Percentiles rank a stretch among this genome's conserved stretches.
phyloP scores from a whole-genome alignment of 2,113 vertebrate species.

The Lontra canadensis region DNA sequence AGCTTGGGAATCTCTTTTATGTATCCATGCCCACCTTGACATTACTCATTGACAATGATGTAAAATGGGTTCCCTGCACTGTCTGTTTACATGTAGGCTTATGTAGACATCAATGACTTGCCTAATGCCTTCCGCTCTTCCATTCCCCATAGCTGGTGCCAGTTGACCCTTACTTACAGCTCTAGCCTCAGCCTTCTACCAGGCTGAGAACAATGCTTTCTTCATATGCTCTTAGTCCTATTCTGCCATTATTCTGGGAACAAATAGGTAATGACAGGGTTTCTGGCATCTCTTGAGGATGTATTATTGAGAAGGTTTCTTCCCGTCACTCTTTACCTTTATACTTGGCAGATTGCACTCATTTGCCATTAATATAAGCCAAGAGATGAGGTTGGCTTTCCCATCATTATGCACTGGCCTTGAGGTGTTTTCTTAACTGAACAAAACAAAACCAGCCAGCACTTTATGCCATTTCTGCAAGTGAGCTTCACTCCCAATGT shows the following conservation, averaged over 20 bases:
- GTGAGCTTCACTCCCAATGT: neutral
- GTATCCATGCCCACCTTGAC: neutral
- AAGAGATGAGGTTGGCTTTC: neutral
- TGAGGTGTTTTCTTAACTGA: conserved; percentile 12
- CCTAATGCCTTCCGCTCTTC: neutral
- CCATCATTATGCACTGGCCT: neutral
- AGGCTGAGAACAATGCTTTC: neutral
- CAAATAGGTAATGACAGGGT: neutral
- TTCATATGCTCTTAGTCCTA: neutral
- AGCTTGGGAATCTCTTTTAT: conserved; percentile 28
- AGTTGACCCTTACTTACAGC: neutral
- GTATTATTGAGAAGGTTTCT: neutral
- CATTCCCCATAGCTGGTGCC: neutral
- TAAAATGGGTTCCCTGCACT: neutral
- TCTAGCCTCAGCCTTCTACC: neutral
- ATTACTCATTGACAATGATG: neutral
- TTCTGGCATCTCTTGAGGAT: neutral
- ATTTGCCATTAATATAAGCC: conserved; percentile 16
- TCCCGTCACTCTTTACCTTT: conserved; percentile 29
- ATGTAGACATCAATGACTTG: neutral
- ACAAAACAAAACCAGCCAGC: conserved; percentile 20
- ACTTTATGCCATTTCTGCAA: neutral
- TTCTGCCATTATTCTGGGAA: neutral
- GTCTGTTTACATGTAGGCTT: neutral
- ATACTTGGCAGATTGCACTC: conserved; percentile 1